A percentile compares a stretch with the other conserved stretches of the same genome.
Conservation (phyloP, 2,888 invertebrate species). For the Eupithecia centaureata region DNA sequence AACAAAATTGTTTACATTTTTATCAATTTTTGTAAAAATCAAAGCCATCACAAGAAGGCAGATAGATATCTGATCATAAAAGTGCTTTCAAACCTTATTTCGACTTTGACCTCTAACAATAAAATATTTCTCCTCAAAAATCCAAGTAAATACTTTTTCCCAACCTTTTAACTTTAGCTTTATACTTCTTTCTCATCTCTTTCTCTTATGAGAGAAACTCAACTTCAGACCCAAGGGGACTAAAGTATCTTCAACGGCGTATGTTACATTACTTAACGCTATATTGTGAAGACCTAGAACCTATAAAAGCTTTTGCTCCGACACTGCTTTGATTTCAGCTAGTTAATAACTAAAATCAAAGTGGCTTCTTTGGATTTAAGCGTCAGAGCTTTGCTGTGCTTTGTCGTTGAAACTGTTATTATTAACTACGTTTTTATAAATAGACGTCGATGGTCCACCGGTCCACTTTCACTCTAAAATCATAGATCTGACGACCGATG, state of each 20-base stretch:
- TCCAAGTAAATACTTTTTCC: neutral
- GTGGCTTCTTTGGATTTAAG: no score
- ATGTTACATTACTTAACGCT: neutral
- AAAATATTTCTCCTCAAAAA: neutral
- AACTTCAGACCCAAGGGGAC: neutral
- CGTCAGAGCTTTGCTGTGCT: no score
- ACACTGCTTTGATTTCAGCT: neutral
- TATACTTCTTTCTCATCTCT: neutral
- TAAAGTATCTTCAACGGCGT: neutral
- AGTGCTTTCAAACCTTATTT: conserved; percentile 2
- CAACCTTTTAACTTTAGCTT: neutral
- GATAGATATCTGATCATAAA: no score
- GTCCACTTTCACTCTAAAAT: no score
- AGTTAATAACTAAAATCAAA: no score
- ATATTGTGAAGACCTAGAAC: neutral
- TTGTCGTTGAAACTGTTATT: no score
- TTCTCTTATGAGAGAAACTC: neutral
- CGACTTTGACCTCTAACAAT: neutral
- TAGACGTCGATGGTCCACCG: no score
- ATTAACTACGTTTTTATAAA: no score
- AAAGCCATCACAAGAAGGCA: no score
- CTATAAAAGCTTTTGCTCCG: neutral
- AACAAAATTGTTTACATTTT: no score
- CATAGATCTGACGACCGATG: no score
- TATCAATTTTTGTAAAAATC: no score